Evolutionary conservation across 2,113 vertebrate genomes (phyloP).

Genomic region (Urocynchramus pylzowi): DNA sequence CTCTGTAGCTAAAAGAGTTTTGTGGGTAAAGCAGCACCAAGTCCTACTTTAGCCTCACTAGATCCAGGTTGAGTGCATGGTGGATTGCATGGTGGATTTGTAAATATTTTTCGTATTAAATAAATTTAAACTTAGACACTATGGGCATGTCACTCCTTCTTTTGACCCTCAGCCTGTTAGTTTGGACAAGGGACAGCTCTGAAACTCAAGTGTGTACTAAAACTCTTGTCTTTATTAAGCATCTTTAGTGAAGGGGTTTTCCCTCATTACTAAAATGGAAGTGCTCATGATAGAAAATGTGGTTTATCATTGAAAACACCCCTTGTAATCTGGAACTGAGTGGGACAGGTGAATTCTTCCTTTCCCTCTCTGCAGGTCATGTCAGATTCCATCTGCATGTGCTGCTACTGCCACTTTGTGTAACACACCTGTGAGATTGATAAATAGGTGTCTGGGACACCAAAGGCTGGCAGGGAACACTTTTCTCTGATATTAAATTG

Average conservation of each 20-base stretch:
- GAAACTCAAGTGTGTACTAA: not conserved
- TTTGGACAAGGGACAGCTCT: not conserved
- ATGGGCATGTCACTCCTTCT: slow-evolving; percentile 43
- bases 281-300: not conserved
- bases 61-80: slow-evolving; percentile 16
- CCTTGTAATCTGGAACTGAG: not conserved
- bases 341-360: not conserved
- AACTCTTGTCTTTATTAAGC: not conserved
- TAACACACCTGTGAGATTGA: not conserved
- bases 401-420: not conserved
- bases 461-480: not conserved
- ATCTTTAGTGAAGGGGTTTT: not conserved
- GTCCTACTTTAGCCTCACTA: not conserved
- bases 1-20: slow-evolving; percentile 4
- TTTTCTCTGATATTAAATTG: not conserved
- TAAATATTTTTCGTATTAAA: not conserved
- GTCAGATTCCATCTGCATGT: not conserved
- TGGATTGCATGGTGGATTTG: slow-evolving; percentile 43
- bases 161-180: slow-evolving; percentile 1
- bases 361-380: not conserved
- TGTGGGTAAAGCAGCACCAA: not conserved
- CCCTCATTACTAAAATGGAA: not conserved
- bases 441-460: not conserved
- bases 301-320: not conserved
- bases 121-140: slow-evolving; percentile 29